Evolutionary conservation across 2,888 invertebrate species (phyloP).

Genomic region (Papilio demoleus): DNA sequence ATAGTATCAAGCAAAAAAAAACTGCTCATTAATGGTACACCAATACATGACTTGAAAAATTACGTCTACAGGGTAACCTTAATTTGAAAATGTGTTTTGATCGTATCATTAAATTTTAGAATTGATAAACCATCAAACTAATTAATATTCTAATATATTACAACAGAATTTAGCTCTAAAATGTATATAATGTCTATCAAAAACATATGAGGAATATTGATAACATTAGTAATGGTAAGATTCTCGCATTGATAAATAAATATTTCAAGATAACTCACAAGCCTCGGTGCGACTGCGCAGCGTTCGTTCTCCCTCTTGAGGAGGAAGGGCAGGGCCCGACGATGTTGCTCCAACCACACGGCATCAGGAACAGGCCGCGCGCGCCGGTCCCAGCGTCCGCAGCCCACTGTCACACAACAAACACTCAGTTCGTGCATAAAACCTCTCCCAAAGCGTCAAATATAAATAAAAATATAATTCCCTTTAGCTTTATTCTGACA

Average conservation of each 20-base stretch:
- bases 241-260: too few relatives aligned
- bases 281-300: conserved; percentile 65
- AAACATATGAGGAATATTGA: too few relatives aligned
- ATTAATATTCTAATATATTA: background rate
- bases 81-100: conserved; percentile 1
- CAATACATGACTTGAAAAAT: background rate
- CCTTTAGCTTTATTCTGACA: background rate
- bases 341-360: conserved; percentile 79
- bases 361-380: conserved; percentile 79
- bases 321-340: conserved; percentile 78
- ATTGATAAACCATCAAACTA: background rate
- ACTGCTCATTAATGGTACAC: too few relatives aligned
- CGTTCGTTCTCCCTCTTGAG: conserved; percentile 78
- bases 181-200: too few relatives aligned
- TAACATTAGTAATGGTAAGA: too few relatives aligned
- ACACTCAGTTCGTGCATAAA: too few relatives aligned
- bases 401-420: conserved; percentile 43
- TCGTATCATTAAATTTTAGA: background rate
- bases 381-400: conserved; percentile 74
- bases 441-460: too few relatives aligned
- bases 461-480: background rate
- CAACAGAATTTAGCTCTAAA: too few relatives aligned
- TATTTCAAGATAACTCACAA: conserved; percentile 68
- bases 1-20: background rate
- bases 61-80: background rate